Evolutionary conservation across 2,888 invertebrate genomes (phyloP).

Genomic region (Phyllotreta cruciferae): DNA sequence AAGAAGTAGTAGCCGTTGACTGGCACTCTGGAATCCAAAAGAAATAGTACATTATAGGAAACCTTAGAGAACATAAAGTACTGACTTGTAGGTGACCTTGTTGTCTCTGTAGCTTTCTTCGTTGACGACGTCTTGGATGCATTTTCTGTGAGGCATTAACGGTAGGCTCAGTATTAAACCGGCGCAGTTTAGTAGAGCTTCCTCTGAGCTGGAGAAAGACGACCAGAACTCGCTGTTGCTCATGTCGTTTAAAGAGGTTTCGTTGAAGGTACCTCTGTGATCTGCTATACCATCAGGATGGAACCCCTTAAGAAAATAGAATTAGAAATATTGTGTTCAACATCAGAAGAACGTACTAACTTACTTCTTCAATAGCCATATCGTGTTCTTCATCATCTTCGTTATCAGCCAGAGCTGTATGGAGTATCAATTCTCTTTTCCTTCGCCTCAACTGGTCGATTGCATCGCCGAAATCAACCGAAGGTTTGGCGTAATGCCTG

Average conservation of each 20-base stretch:
- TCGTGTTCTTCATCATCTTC: slow-evolving; percentile 69
- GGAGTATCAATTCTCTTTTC: slow-evolving; percentile 63
- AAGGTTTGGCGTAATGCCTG: slow-evolving; percentile 53
- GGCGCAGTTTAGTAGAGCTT: slow-evolving; percentile 75
- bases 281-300: slow-evolving; percentile 71
- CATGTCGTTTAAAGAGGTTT: slow-evolving; percentile 71
- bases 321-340: background rate
- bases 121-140: slow-evolving; percentile 58
- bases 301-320: slow-evolving; percentile 59
- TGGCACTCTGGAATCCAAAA: slow-evolving; percentile 68
- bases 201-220: slow-evolving; percentile 82
- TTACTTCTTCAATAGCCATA: slow-evolving; percentile 70
- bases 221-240: slow-evolving; percentile 83
- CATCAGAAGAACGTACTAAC: slow-evolving; percentile 17
- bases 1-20: slow-evolving; percentile 83
- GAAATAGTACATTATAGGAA: background rate
- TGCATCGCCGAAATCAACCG: slow-evolving; percentile 50
- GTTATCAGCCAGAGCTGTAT: slow-evolving; percentile 63
- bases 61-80: slow-evolving; percentile 5
- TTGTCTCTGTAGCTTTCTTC: slow-evolving; percentile 66
- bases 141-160: slow-evolving; percentile 69
- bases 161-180: slow-evolving; percentile 77
- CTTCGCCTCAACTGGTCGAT: slow-evolving; percentile 54
- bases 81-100: slow-evolving; percentile 72
- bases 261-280: slow-evolving; percentile 69